Evolutionary conservation across 2,888 invertebrate genomes (phyloP).

Genomic region (Empis stercorea): DNA sequence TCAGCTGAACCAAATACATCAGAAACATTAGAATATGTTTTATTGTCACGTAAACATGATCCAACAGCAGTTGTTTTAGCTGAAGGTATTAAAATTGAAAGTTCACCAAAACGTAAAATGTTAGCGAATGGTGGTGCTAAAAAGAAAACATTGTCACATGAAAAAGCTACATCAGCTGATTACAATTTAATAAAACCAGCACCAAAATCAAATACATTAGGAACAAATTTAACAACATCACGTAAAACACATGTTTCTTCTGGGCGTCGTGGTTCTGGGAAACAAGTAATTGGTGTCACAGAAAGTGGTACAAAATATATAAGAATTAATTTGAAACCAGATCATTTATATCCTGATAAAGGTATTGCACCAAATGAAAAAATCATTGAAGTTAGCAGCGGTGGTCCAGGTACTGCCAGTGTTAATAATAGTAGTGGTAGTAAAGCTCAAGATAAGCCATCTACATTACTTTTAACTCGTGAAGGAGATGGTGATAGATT

Average conservation of each 20-base stretch:
- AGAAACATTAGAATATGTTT: slow-evolving; percentile 42
- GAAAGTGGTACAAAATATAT: slow-evolving; percentile 42
- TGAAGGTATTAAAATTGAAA: slow-evolving; percentile 44
- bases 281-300: slow-evolving; percentile 29
- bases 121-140: slow-evolving; percentile 24
- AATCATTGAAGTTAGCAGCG: slow-evolving; percentile 25
- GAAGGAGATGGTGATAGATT: slow-evolving; percentile 35
- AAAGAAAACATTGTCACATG: slow-evolving; percentile 7
- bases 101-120: slow-evolving; percentile 21
- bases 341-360: slow-evolving; percentile 52
- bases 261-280: slow-evolving; percentile 4
- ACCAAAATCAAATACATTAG: slow-evolving; percentile 8
- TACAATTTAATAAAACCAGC: slow-evolving; percentile 9
- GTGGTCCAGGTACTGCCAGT: neutral
- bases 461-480: slow-evolving; percentile 42
- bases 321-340: slow-evolving; percentile 60
- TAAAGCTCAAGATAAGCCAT: slow-evolving; percentile 41
- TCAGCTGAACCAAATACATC: slow-evolving; percentile 39
- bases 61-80: slow-evolving; percentile 51
- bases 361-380: slow-evolving; percentile 37
- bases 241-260: slow-evolving; percentile 16
- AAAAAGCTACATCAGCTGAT: slow-evolving; percentile 5
- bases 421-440: neutral
- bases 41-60: slow-evolving; percentile 48
- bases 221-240: slow-evolving; percentile 7